A percentile compares a stretch with the other conserved stretches of the same genome.
These are phyloP conservation scores for Ptilorrhoa leucosticta DNA, from an alignment of 2,113 vertebrate species.

Conservation along the genomic window DNA sequence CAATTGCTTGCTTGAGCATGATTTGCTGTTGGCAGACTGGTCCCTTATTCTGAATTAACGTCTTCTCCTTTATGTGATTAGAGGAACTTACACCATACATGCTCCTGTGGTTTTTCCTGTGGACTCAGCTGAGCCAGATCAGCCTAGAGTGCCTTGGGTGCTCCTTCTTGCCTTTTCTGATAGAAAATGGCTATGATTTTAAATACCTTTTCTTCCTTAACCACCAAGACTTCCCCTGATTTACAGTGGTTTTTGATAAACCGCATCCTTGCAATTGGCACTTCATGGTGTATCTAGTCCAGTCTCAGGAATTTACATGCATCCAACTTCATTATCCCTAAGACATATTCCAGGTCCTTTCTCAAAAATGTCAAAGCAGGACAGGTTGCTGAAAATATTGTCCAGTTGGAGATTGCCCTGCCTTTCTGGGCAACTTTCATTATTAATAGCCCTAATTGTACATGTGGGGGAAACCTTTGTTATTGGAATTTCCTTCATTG, in stretches of 20 bases:
- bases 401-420: not conserved
- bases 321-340: not conserved
- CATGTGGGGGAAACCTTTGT: not conserved
- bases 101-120: not conserved
- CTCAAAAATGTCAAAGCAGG: not conserved
- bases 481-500: not conserved
- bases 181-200: not conserved
- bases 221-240: not conserved
- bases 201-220: not conserved
- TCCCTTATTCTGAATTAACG: not conserved
- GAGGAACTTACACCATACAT: not conserved
- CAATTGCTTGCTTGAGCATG: not conserved
- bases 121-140: not conserved
- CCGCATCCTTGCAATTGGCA: not conserved
- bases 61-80: not conserved
- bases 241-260: not conserved
- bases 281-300: not conserved
- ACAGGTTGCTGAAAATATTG: not conserved
- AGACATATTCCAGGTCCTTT: not conserved
- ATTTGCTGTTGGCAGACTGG: not conserved
- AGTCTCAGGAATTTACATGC: not conserved
- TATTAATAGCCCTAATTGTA: not conserved
- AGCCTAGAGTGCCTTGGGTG: not conserved
- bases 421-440: not conserved
- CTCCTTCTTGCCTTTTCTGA: not conserved